Base-by-base conservation (phyloP, 2,888 invertebrate species). In the Serrognathus titanus region DNA sequence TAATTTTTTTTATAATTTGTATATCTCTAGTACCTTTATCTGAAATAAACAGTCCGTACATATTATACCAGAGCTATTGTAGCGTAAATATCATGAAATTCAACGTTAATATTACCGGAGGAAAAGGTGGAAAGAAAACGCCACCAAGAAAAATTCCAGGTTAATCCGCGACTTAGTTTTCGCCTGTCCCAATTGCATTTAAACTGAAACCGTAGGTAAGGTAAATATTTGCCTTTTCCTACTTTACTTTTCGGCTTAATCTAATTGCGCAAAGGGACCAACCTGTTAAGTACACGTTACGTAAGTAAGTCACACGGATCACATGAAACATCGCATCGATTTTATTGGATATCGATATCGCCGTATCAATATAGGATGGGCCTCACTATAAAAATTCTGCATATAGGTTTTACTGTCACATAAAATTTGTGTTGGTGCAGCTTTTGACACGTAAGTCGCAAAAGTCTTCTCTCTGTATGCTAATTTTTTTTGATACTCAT, bases 261-360 rank as follows among this genome's bases (percentile, higher is more conserved):
- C 16, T 20, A 20, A 43, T 43, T 43, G n/a, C 43, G 10, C 10
- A 43, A 43, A 43, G 43, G 43, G 43, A 43, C 43, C 13, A 48
- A 48, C 12, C 45, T 12, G 38, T 31, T 31, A 31, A 31, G 24
- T 31, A 31, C 24, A 31, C 24, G 24, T 31, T 31, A 31, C 24
- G 24, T 52, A 50, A 50, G 50, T 49, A 50, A 45, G 20, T 12
- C 8, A 6, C 31, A 54, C 12, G 13, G n/a, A 16, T 13, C 20
- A 43, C 13, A 20, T 43, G 43, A 16, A 13, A 43, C 16, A 43
- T 43, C 16, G 9, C 43, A 43, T 43, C 48, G 45, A 53, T 53
- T 56, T 60, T 54, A 65, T 67, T 67, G 66, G 66, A 49, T 59
- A 58, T 62, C 55, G 63, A 63, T 64, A 64, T 51, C 55, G 60